Evolutionary conservation across 2,888 invertebrate genomes (phyloP).

Genomic region (Brachylomia viminalis): DNA sequence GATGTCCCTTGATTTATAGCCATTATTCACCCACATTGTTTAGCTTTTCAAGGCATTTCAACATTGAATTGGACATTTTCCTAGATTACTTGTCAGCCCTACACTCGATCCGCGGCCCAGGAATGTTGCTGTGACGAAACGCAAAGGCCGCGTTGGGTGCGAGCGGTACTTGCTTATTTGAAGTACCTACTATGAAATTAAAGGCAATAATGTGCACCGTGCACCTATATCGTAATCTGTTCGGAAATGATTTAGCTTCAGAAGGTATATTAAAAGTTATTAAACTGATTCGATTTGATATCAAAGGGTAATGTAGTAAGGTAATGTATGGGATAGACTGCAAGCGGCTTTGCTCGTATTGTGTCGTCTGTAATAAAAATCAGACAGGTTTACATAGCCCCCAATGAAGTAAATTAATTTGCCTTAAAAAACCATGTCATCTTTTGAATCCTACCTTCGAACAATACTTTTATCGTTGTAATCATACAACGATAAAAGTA

Average conservation of each 20-base stretch:
- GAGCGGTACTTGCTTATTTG: constrained; percentile 61
- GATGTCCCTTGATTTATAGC: constrained; percentile 44
- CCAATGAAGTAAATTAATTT: background rate
- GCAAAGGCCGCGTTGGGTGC: constrained; percentile 72
- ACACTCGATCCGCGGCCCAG: constrained; percentile 61
- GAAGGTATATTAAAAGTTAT: constrained; percentile 49
- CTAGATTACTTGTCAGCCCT: constrained; percentile 60
- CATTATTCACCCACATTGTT: constrained; percentile 57
- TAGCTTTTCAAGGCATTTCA: constrained; percentile 46
- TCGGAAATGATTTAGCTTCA: constrained; percentile 58
- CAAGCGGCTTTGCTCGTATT: background rate
- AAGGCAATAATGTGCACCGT: constrained; percentile 63
- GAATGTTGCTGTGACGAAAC: constrained; percentile 80
- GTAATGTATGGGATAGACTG: constrained; percentile 1
- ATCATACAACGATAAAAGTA: too few relatives aligned
- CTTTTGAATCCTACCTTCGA: background rate
- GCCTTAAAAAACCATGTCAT: background rate
- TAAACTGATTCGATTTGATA: constrained; percentile 57
- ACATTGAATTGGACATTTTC: constrained; percentile 47
- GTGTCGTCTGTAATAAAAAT: background rate
- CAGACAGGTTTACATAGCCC: background rate
- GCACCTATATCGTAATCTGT: constrained; percentile 61
- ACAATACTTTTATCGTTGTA: background rate
- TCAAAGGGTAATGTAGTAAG: constrained; percentile 39
- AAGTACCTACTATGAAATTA: constrained; percentile 64